Evolutionary conservation across 2,797 vertebrate species (phyloP).

Genomic region (Macropodus opercularis): DNA sequence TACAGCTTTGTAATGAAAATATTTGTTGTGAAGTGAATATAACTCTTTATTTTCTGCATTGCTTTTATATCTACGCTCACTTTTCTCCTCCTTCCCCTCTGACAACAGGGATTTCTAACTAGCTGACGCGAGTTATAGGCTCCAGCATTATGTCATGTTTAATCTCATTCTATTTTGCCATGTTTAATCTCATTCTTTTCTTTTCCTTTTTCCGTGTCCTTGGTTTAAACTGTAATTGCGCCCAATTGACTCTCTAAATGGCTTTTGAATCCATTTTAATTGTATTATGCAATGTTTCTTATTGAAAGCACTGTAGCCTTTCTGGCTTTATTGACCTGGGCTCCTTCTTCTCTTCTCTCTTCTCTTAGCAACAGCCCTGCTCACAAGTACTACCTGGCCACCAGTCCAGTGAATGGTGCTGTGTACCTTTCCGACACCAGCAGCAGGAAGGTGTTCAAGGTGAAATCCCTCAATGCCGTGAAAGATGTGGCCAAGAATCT

Average conservation of each 20-base stretch:
- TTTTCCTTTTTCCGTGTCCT: constrained; percentile 59
- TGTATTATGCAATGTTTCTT: constrained; percentile 65
- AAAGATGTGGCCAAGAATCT: constrained; percentile 96
- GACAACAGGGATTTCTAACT: constrained; percentile 49
- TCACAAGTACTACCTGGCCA: constrained; percentile 97
- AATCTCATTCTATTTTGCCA: constrained; percentile 62
- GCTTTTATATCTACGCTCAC: neutral
- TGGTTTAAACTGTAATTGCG: constrained; percentile 66
- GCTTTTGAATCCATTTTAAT: constrained; percentile 75
- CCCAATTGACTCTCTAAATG: constrained; percentile 68
- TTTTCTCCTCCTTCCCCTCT: constrained; percentile 29
- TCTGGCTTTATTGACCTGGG: constrained; percentile 62
- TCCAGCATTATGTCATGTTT: constrained; percentile 58
- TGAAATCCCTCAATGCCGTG: constrained; percentile 89
- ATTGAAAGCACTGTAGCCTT: constrained; percentile 61
- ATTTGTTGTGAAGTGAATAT: no score
- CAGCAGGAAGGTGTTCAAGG: constrained; percentile 93
- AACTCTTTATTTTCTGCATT: constrained; percentile 29
- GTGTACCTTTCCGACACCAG: constrained; percentile 97
- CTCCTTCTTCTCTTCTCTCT: constrained; percentile 29
- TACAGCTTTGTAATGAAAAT: no score
- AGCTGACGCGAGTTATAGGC: constrained; percentile 46
- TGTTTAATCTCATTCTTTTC: constrained; percentile 66
- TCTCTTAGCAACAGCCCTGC: constrained; percentile 91
- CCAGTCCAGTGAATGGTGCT: constrained; percentile 89